Percentiles rank a stretch among this genome's conserved stretches.
phyloP scores from a whole-genome alignment of 1,140 invertebrate genomes.

The Scylla paramamosain region DNA sequence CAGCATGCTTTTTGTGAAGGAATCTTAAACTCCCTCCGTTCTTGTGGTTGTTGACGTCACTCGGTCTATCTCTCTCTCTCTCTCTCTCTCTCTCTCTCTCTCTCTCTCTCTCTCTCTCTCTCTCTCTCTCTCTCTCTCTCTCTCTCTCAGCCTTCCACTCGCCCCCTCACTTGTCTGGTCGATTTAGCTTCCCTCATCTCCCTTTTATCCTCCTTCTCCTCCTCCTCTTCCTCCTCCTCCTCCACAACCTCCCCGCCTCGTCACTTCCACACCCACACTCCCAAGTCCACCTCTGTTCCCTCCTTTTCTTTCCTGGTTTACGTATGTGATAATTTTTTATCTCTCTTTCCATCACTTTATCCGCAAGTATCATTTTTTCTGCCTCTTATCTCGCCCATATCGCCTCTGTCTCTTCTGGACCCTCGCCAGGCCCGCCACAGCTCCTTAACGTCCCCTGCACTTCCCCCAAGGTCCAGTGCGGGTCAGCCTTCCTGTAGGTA shows the following conservation, averaged over 20 bases:
- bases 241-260: too few relatives aligned
- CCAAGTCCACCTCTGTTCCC: too few relatives aligned
- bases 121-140: too few relatives aligned
- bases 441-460: neutral
- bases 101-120: constrained; percentile 1
- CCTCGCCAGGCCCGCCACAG: neutral
- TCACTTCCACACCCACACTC: too few relatives aligned
- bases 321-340: neutral
- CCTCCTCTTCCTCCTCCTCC: neutral
- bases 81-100: constrained; percentile 20
- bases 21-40: neutral
- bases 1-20: too few relatives aligned
- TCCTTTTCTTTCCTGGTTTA: neutral
- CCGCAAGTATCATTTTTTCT: neutral
- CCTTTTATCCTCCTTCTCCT: neutral
- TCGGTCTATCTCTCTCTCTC: neutral
- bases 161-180: neutral
- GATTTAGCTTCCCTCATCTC: neutral
- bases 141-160: neutral
- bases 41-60: too few relatives aligned
- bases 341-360: neutral
- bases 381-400: neutral
- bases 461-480: neutral
- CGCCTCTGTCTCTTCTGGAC: neutral
- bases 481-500: neutral